phyloP scores from a whole-genome alignment of 2,113 vertebrate species.

The Tachysurus vachellii region DNA sequence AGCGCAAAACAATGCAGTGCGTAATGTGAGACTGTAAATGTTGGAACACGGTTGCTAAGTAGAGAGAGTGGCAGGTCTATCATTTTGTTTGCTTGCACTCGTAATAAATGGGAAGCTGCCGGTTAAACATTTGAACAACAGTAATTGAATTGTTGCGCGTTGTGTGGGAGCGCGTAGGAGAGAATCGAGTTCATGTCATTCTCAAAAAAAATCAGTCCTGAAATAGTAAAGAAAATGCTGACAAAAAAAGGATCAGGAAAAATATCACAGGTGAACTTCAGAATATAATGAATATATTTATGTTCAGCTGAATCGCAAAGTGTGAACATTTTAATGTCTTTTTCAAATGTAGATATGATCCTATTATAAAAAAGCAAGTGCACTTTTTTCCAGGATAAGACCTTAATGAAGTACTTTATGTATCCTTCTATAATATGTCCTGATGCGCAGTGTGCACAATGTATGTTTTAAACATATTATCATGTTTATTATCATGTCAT shows the following conservation, averaged over 20 bases:
- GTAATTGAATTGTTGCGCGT: constrained; percentile 57
- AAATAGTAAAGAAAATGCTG: not conserved
- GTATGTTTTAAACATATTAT: not conserved
- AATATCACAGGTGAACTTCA: not conserved
- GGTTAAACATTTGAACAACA: constrained; percentile 57
- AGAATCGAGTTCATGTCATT: constrained; percentile 21
- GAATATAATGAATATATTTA: constrained; percentile 19
- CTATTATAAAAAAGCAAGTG: not conserved
- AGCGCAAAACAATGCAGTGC: constrained; percentile 37
- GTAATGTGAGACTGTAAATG: constrained; percentile 55
- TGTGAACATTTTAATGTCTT: not conserved
- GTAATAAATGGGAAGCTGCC: constrained; percentile 52
- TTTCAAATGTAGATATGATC: not conserved
- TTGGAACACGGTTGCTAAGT: constrained; percentile 28
- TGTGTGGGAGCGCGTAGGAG: constrained; percentile 25
- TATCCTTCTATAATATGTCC: not conserved
- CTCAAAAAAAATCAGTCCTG: not conserved
- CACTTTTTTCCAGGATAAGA: not conserved
- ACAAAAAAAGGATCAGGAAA: not conserved
- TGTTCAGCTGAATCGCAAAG: not conserved
- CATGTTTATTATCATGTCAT: not conserved
- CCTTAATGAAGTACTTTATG: not conserved
- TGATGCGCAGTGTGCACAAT: not conserved
- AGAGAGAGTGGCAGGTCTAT: constrained; percentile 48
- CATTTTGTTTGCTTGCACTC: constrained; percentile 55